Evolutionary conservation across 2,113 vertebrate species (phyloP).

Genomic region (Callipepla californica): DNA sequence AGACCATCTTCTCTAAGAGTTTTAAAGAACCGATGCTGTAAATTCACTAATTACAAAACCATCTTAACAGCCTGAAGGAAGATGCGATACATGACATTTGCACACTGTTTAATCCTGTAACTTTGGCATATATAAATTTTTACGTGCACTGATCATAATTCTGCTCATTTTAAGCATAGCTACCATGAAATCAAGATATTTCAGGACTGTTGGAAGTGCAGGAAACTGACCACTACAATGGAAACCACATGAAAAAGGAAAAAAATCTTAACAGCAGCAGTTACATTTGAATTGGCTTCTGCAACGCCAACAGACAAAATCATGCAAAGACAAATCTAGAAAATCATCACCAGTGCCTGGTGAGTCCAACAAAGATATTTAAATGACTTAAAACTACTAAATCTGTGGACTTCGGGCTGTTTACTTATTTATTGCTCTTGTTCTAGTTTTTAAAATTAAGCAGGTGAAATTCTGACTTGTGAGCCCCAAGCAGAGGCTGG

Average conservation of each 20-base stretch:
- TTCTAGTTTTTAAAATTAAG: neutral
- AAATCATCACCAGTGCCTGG: neutral
- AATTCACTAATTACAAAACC: neutral
- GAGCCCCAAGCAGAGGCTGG: neutral
- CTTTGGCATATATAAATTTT: neutral
- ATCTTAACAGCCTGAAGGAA: neutral
- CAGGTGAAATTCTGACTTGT: neutral
- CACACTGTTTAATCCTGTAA: neutral
- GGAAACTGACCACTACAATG: neutral
- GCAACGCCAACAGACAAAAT: neutral
- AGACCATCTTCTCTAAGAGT: neutral
- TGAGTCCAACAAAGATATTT: neutral
- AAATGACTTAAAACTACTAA: neutral
- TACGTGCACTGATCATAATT: accelerated
- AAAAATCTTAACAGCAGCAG: neutral
- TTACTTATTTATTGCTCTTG: neutral
- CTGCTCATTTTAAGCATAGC: neutral
- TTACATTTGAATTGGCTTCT: neutral
- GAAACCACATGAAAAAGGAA: neutral
- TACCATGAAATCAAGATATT: neutral
- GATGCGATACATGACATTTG: neutral
- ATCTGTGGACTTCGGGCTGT: neutral
- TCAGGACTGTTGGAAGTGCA: neutral
- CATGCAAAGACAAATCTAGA: neutral
- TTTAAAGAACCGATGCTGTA: neutral